Conservation (phyloP, 2,888 invertebrate species). For the Cotesia congregata region DNA sequence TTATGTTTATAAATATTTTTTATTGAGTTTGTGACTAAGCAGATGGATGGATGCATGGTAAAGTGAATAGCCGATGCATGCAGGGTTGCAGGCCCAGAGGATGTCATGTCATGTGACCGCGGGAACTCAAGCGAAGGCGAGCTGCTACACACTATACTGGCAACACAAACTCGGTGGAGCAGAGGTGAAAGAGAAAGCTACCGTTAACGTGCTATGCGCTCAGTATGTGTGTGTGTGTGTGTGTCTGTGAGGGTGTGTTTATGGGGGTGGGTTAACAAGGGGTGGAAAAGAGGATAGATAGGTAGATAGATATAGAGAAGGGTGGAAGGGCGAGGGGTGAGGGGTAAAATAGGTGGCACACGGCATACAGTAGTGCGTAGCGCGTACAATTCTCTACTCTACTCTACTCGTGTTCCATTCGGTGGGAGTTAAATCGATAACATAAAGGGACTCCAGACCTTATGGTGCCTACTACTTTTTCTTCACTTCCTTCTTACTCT, state of each 20-base stretch:
- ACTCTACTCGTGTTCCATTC: constrained; percentile 28
- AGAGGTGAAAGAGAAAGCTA: constrained; percentile 22
- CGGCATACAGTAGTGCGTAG: constrained; percentile 36
- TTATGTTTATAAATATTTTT: constrained; percentile 1
- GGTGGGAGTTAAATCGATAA: constrained; percentile 63
- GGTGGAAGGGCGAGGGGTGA: constrained; percentile 29
- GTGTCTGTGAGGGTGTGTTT: constrained; percentile 7
- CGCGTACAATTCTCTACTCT: constrained; percentile 46
- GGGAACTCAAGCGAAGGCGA: constrained; percentile 32
- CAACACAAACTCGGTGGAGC: background rate
- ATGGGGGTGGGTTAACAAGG: constrained; percentile 21
- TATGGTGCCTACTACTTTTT: constrained; percentile 58
- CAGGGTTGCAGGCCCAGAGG: constrained; percentile 17
- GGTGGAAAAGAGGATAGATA: constrained; percentile 32
- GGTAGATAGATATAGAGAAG: constrained; percentile 34
- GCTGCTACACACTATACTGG: too few species aligned
- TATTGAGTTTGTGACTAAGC: background rate
- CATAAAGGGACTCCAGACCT: constrained; percentile 64
- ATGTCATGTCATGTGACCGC: constrained; percentile 26
- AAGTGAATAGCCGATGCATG: background rate
- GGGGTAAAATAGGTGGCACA: constrained; percentile 43
- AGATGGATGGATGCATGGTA: background rate
- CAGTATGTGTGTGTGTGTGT: constrained; percentile 3
- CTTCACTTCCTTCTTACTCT: constrained; percentile 53
- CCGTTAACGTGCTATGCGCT: constrained; percentile 16